Conservation (phyloP, 1,140 invertebrate genomes). For the Lepidotrigona ventralis region DNA sequence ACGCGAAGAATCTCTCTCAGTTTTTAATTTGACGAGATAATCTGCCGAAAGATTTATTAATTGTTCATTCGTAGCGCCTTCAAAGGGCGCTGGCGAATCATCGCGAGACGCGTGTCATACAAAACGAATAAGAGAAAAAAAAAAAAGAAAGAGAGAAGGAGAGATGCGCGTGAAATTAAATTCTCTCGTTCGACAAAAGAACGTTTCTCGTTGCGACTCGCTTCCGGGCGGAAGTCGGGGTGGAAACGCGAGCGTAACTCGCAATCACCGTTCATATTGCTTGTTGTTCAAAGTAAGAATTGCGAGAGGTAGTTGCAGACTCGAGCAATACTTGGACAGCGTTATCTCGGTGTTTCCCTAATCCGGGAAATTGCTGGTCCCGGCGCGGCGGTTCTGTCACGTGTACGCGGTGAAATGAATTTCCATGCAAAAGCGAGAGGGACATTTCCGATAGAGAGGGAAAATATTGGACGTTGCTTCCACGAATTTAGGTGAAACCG, state of each 20-base stretch:
- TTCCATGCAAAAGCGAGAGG: not conserved
- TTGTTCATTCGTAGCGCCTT: not conserved
- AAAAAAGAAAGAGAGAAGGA: no score
- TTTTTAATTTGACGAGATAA: not conserved
- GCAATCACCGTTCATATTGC: constrained; percentile 28
- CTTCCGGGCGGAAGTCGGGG: no score
- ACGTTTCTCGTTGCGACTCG: not conserved
- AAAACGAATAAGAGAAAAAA: no score
- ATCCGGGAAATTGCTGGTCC: constrained; percentile 44
- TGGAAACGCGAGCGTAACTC: not conserved
- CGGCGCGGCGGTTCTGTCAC: constrained; percentile 11
- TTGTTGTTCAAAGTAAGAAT: constrained; percentile 32
- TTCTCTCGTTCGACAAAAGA: not conserved
- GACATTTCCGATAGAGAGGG: constrained; percentile 16
- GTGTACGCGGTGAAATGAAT: constrained; percentile 33
- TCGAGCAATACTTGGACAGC: constrained; percentile 1
- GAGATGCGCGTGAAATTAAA: not conserved
- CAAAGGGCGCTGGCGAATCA: not conserved
- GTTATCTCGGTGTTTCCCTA: constrained; percentile 28
- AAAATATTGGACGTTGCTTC: constrained; percentile 15
- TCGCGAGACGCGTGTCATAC: no score
- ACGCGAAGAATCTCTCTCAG: not conserved
- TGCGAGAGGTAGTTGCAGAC: constrained; percentile 7
- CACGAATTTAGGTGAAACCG: not conserved
- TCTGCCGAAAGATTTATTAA: not conserved